Conservation (phyloP, 2,113 vertebrate species). For the Urocynchramus pylzowi region DNA sequence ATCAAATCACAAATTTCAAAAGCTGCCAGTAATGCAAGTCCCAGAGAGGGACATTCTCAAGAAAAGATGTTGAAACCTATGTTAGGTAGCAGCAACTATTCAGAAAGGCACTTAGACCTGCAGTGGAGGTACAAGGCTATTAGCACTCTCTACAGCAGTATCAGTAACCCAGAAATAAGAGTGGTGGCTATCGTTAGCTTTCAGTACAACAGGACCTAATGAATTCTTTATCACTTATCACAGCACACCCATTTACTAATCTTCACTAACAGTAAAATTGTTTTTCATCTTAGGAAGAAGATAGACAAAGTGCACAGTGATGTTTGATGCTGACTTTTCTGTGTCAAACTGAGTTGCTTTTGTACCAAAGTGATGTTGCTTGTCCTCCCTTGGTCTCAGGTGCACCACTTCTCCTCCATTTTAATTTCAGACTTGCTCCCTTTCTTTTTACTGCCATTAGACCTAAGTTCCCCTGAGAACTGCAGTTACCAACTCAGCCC, state of each 20-base stretch:
- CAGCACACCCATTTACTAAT: background rate
- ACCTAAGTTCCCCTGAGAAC: background rate
- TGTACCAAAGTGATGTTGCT: background rate
- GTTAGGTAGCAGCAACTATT: background rate
- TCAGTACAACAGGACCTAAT: background rate
- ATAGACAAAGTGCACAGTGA: accelerated
- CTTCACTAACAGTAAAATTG: background rate
- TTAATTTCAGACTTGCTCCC: background rate
- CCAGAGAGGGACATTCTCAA: background rate
- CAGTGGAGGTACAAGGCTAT: background rate
- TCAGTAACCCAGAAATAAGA: background rate
- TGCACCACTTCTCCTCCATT: background rate
- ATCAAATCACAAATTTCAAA: background rate
- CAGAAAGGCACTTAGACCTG: background rate
- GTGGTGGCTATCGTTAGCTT: background rate
- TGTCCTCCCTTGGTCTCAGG: background rate
- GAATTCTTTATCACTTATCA: background rate
- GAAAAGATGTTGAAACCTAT: background rate
- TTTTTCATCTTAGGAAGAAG: background rate
- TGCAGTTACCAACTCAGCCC: background rate
- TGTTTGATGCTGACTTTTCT: background rate
- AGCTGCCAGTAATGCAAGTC: background rate
- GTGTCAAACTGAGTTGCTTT: background rate
- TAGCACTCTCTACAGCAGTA: background rate
- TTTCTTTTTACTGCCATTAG: background rate